Evolutionary conservation across 37 sponge, comb jelly and placozoan genomes (phyloP), one percentile per base, ranked within the genome.

Genomic region (Oopsacas minuta): DNA sequence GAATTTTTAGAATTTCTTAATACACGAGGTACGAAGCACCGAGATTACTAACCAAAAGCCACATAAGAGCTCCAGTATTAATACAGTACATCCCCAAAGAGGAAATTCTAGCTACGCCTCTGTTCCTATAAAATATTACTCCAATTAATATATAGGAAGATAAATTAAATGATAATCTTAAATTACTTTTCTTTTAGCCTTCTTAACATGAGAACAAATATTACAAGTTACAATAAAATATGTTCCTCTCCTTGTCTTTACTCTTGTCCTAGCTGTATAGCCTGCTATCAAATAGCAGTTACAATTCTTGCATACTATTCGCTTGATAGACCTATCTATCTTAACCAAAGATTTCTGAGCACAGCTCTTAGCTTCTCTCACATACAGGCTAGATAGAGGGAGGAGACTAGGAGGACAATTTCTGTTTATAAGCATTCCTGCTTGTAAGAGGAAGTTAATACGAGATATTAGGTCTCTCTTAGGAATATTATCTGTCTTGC

Each of bases 271-370:
- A 61, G 75, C 75, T 5, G 75, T 61, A n/a, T n/a, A 25, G 20
- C 75, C 75, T 3, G 75, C 75, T 3, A 61, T 61, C 22, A 61
- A 34, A 61, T 61, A 61, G 1, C 32, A 32, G 75, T n/a, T 61
- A n/a, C 75, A 61, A 34, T 34, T 61, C 75, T 12, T 3, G 22
- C 75, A 61, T 3, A 61, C 1, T 34, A 61, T 61, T 12, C 75
- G 75, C 28, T 61, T 61, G 75, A 61, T 61, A 3, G 75, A 61
- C 7, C 5, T n/a, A 34, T 61, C 75, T 3, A 61, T 61, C 75
- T 61, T 61, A 61, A 61, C 75, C 30, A 61, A 34, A 10, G 75
- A 61, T 34, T 61, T 61, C 75, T 61, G 75, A 32, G 75, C 75
- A 12, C 75, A 61, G 75, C 28, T 3, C 28, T 61, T 61, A 61